Base-by-base conservation (phyloP, 2,113 vertebrate species). In the Carassius gibelio region DNA sequence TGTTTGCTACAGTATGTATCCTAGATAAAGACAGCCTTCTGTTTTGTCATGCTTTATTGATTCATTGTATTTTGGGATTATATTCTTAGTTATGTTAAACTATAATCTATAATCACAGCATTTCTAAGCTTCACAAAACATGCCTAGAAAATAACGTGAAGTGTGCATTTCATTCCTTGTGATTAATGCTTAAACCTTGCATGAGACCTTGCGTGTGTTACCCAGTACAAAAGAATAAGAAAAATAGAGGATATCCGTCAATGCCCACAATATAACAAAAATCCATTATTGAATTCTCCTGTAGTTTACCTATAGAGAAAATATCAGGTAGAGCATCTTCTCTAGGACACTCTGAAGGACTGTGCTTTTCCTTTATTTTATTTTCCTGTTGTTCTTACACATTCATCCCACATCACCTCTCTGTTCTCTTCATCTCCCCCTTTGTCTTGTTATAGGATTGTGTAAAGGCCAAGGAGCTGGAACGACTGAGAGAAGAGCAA, bases 401-500 rank as follows among this genome's bases (percentile, higher is more conserved):
- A 34, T 75, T 52, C 23, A 34, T 75, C 14, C 26, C 62, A 26
- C n/a, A 5, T 3, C 62, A 52, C 23, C 21, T 64, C 34, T 45
- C 38, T 5, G 57, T 50, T 36, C 21, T 52, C 38, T 79, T 21
- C 71, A 10, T 87, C 1, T 52, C 72, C 78, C 59, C 45, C 45
- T 64, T 19, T 87, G 11, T 74, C 0, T 80, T 23, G 23, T 14
- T 68, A 8, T 55, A 81, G 82, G 84, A 90, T 52, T 84, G 80
- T 68, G 55, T 71, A 57, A 61, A 90, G 42, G 88, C 88, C 30
- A 87, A 91, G 87, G 91, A 88, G 2, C 69, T 93, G 42, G 85
- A 90, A 69, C 83, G 48, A 1, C 90, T 95, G 66, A 89, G 93
- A 84, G 90, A 90, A 59, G 87, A 86, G 74, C 69, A 89, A 26